Percentiles rank a stretch among this genome's conserved stretches.
phyloP scores from a whole-genome alignment of 2,888 invertebrate genomes.

The Deilephila porcellus region DNA sequence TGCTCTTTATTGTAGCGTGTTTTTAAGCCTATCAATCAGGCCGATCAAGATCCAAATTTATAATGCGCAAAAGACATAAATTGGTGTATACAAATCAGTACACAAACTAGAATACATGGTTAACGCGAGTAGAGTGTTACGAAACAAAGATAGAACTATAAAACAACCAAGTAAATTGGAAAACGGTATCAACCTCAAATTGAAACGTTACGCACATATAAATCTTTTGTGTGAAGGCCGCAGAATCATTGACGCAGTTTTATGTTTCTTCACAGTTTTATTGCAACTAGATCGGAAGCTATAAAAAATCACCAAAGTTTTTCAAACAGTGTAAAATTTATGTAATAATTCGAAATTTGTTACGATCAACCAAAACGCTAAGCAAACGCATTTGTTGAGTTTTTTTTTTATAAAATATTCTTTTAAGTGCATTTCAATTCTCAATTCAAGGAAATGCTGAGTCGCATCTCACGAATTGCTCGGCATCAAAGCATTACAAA shows the following conservation, averaged over 20 bases:
- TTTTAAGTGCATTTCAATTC: conserved; percentile 10
- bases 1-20: conserved; percentile 20
- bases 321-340: conserved; percentile 53
- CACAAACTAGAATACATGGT: conserved; percentile 15
- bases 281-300: conserved; percentile 67
- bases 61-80: conserved; percentile 17
- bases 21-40: conserved; percentile 25
- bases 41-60: conserved; percentile 16
- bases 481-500: conserved; percentile 43
- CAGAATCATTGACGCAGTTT: conserved; percentile 64
- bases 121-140: conserved; percentile 19
- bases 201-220: conserved; percentile 33
- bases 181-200: conserved; percentile 38
- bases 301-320: conserved; percentile 66
- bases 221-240: conserved; percentile 54
- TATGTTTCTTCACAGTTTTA: conserved; percentile 65
- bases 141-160: conserved; percentile 25
- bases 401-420: conserved; percentile 2
- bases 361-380: not conserved
- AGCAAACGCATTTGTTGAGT: not conserved
- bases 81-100: conserved; percentile 3
- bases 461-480: conserved; percentile 24
- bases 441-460: conserved; percentile 22
- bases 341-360: conserved; percentile 30
- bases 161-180: conserved; percentile 27